A percentile compares a stretch with the other conserved stretches of the same genome.
These are phyloP conservation scores for Scaptomyza montana DNA, from an alignment of 1,140 invertebrate species.

Conservation along the genomic window DNA sequence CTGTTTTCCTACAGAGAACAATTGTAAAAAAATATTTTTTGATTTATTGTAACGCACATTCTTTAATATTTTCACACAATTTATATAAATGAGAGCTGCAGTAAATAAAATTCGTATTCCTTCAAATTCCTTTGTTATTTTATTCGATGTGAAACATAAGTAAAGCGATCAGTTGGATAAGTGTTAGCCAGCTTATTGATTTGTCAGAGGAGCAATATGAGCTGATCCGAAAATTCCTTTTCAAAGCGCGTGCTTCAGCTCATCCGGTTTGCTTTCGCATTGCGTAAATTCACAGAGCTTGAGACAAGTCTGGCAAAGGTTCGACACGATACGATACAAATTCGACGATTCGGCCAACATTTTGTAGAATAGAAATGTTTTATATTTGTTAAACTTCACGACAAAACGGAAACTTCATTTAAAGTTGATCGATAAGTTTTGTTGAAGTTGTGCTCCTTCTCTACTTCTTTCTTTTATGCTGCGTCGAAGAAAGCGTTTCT, in stretches of 20 bases:
- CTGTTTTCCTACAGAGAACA: slow-evolving; percentile 33
- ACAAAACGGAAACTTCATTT: too few species aligned
- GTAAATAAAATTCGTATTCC: too few species aligned
- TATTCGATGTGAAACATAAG: slow-evolving; percentile 91
- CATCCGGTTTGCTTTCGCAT: slow-evolving; percentile 73
- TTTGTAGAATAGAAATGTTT: slow-evolving; percentile 85
- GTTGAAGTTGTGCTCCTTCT: too few species aligned
- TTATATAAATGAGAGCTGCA: neutral
- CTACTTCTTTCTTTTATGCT: too few species aligned
- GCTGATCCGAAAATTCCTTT: slow-evolving; percentile 88
- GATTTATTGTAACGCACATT: slow-evolving; percentile 35
- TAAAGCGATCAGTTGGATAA: slow-evolving; percentile 90
- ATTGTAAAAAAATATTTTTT: slow-evolving; percentile 26
- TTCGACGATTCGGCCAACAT: slow-evolving; percentile 96
- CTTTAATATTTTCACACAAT: slow-evolving; percentile 35
- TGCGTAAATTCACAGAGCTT: slow-evolving; percentile 94
- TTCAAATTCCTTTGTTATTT: neutral
- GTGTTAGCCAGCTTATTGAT: slow-evolving; percentile 89
- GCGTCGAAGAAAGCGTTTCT: slow-evolving; percentile 39
- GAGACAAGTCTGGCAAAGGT: slow-evolving; percentile 93
- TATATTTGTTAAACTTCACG: too few species aligned
- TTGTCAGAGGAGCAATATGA: slow-evolving; percentile 89
- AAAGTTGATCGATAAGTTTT: too few species aligned
- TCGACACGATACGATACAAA: slow-evolving; percentile 90
- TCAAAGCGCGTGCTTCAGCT: slow-evolving; percentile 88